Conservation (phyloP, 2,888 invertebrate species). For the Meganola albula region DNA sequence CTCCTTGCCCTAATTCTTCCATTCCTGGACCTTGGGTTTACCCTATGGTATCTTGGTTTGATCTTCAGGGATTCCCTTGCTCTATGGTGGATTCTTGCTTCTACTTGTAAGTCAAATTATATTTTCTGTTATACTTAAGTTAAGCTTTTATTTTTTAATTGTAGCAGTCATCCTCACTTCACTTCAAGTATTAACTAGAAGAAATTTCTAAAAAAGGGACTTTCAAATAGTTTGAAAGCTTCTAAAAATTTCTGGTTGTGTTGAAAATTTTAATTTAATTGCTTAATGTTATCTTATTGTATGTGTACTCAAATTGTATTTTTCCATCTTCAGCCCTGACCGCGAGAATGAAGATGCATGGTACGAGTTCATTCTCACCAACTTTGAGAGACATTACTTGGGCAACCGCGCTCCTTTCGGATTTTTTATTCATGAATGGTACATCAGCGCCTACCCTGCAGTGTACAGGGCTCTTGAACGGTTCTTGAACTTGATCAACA, state of each 20-base stretch:
- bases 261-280: too few relatives aligned
- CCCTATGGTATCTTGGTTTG: conserved; percentile 79
- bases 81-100: conserved; percentile 77
- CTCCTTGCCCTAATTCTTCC: conserved; percentile 75
- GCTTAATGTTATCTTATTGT: too few relatives aligned
- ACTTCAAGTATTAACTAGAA: too few relatives aligned
- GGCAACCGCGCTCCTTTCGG: conserved; percentile 82
- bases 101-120: conserved; percentile 53
- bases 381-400: conserved; percentile 81
- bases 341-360: conserved; percentile 60
- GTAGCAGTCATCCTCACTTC: too few relatives aligned
- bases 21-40: conserved; percentile 81
- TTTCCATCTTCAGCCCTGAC: conserved; percentile 33
- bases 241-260: too few relatives aligned
- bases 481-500: conserved; percentile 76
- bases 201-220: too few relatives aligned
- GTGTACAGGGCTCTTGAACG: conserved; percentile 67
- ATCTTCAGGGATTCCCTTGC: conserved; percentile 66
- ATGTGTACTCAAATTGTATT: too few relatives aligned
- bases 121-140: too few relatives aligned
- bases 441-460: conserved; percentile 53
- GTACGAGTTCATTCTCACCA: conserved; percentile 75
- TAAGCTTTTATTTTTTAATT: too few relatives aligned
- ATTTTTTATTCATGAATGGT: conserved; percentile 82
- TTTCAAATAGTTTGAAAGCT: background rate